Conservation (phyloP, 1,140 invertebrate species). For the Latrodectus geometricus region DNA sequence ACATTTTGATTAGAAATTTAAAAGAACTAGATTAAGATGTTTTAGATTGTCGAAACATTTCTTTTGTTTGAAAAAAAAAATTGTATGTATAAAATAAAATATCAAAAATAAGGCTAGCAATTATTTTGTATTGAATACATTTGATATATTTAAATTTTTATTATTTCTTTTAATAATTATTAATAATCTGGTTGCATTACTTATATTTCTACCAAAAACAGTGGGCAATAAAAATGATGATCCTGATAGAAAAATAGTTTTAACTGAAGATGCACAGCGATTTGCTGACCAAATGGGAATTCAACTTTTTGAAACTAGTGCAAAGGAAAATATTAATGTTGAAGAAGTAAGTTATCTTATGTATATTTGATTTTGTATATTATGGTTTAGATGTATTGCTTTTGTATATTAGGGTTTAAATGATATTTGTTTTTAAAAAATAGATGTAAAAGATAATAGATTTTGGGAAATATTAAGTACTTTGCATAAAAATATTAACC, state of each 20-base stretch:
- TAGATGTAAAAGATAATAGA: neutral
- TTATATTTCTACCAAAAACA: slow-evolving; percentile 70
- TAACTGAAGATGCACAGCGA: slow-evolving; percentile 95
- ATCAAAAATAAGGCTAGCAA: too few relatives aligned
- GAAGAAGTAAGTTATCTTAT: slow-evolving; percentile 80
- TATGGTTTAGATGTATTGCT: neutral
- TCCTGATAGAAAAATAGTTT: slow-evolving; percentile 94
- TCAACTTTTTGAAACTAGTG: slow-evolving; percentile 97
- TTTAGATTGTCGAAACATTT: too few relatives aligned
- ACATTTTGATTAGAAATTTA: too few relatives aligned
- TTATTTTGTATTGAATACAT: too few relatives aligned
- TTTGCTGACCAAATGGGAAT: slow-evolving; percentile 98
- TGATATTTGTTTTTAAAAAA: neutral
- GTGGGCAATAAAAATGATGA: slow-evolving; percentile 99
- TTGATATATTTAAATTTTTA: too few relatives aligned
- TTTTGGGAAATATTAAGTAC: neutral
- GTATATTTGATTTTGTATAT: neutral
- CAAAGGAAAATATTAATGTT: slow-evolving; percentile 99
- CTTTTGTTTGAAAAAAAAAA: too few relatives aligned
- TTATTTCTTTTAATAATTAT: too few relatives aligned
- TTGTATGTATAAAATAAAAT: too few relatives aligned
- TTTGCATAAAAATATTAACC: too few relatives aligned
- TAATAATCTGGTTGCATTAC: too few relatives aligned
- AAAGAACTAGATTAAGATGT: too few relatives aligned
- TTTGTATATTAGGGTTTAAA: neutral